Percentiles rank a stretch among this genome's conserved stretches.
Evolutionary conservation across 2,797 vertebrate genomes (phyloP).

Genomic region (Phoebastria nigripes): DNA sequence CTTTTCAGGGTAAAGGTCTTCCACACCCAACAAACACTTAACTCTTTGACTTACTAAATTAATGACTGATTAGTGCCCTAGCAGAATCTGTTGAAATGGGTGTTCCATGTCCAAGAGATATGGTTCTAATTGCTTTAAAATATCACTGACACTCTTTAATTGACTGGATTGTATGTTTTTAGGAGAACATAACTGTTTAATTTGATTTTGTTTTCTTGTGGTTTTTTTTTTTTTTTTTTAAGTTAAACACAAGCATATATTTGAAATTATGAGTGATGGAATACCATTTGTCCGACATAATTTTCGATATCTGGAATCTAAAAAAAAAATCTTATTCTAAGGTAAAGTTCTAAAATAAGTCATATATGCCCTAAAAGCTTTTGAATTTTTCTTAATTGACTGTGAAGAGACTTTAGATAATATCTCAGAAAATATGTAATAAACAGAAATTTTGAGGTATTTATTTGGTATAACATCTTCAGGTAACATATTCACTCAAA

Average conservation of each 20-base stretch:
- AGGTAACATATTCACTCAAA: not conserved
- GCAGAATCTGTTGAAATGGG: not conserved
- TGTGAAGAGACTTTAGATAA: not conserved
- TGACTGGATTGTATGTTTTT: not conserved
- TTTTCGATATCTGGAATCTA: not conserved
- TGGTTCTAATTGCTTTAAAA: not conserved
- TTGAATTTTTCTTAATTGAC: not conserved
- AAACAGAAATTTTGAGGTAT: not conserved
- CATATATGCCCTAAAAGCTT: not conserved
- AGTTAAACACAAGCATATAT: not conserved
- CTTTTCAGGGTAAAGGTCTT: not conserved
- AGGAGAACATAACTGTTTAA: not conserved
- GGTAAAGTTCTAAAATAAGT: not conserved
- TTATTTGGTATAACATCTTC: not conserved
- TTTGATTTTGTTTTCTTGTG: not conserved
- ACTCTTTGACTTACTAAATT: not conserved
- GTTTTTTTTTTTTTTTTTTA: not conserved
- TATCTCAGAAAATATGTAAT: not conserved
- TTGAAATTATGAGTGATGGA: not conserved
- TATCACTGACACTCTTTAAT: not conserved
- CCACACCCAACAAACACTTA: not conserved
- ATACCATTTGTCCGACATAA: not conserved
- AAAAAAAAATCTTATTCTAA: not conserved
- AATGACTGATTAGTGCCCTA: not conserved
- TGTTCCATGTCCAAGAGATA: not conserved